These are phyloP conservation scores for Aphodius granarius DNA, from an alignment of 2,888 invertebrate species.

Conservation along the genomic window DNA sequence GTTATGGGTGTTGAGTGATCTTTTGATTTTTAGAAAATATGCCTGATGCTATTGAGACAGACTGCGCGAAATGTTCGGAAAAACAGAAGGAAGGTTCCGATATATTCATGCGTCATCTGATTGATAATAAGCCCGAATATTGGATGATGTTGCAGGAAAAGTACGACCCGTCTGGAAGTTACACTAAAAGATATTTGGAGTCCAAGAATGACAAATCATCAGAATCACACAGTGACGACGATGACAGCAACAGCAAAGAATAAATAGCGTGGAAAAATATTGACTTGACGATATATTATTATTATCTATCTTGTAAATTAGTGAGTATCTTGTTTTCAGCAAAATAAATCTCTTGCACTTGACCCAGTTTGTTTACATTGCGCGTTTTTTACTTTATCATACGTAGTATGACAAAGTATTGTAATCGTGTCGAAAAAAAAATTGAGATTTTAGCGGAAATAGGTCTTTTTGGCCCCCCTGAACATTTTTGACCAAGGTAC, in stretches of 20 bases:
- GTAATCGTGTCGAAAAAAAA: no score
- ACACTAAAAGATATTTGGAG: conserved; percentile 61
- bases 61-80: conserved; percentile 68
- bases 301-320: no score
- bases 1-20: background rate
- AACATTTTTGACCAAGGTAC: no score
- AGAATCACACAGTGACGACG: background rate
- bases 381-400: no score
- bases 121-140: conserved; percentile 57
- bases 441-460: no score
- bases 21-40: conserved; percentile 60
- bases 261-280: no score
- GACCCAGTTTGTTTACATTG: no score
- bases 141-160: conserved; percentile 50
- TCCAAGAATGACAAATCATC: conserved; percentile 37
- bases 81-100: conserved; percentile 67
- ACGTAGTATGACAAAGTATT: no score
- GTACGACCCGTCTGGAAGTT: conserved; percentile 63
- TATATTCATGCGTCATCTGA: conserved; percentile 64
- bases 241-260: background rate
- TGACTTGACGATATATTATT: no score
- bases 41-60: conserved; percentile 70
- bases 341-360: no score
- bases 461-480: no score
- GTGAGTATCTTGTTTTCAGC: no score